phyloP scores from a whole-genome alignment of 2,113 vertebrate species.

The Progne subis region DNA sequence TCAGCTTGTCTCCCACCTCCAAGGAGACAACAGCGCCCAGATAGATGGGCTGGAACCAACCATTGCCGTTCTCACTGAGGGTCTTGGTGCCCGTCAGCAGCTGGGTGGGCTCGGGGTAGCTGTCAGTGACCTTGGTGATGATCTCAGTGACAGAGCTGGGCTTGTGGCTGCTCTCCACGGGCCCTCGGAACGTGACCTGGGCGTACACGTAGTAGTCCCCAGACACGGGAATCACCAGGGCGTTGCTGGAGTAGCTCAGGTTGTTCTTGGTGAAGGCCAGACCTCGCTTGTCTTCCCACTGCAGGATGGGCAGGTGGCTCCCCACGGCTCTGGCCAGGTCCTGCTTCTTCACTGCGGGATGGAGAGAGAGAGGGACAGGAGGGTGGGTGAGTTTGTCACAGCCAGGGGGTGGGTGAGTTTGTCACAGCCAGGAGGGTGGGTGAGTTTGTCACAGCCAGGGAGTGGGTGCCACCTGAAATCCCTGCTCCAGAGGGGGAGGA shows the following conservation, averaged over 20 bases:
- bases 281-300: conserved; percentile 76
- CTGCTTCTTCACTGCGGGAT: conserved; percentile 65
- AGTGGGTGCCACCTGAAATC: accelerated
- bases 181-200: conserved; percentile 77
- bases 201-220: conserved; percentile 81
- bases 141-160: conserved; percentile 50
- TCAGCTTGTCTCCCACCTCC: conserved; percentile 72
- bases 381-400: background rate
- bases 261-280: conserved; percentile 78
- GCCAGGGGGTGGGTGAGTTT: too few species aligned
- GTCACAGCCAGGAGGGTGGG: too few species aligned
- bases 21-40: conserved; percentile 74
- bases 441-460: too few species aligned
- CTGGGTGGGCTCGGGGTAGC: conserved; percentile 70
- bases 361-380: background rate
- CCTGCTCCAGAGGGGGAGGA: background rate
- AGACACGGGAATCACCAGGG: conserved; percentile 71
- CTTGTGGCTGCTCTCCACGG: background rate
- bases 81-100: conserved; percentile 73
- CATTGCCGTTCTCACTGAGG: conserved; percentile 59
- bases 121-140: conserved; percentile 74
- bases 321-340: background rate
- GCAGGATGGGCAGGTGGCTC: conserved; percentile 61
- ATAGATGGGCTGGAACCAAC: conserved; percentile 75
- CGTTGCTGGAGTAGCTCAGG: conserved; percentile 74